phyloP scores from a whole-genome alignment of 2,888 invertebrate species.

The Archips xylosteana region DNA sequence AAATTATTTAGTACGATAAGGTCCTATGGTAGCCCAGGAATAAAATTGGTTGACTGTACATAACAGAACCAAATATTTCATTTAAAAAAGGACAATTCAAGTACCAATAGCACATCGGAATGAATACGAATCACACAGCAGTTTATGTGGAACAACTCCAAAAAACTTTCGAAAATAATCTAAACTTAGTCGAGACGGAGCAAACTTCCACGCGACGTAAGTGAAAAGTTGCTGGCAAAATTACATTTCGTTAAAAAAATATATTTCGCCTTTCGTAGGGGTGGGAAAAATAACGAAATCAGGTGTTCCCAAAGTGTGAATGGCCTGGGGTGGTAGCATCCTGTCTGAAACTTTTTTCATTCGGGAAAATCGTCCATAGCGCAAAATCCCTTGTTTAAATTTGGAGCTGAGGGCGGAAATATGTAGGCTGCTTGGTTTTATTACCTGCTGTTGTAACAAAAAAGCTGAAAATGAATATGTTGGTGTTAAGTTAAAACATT shows the following conservation, averaged over 20 bases:
- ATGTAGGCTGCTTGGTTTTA: not conserved
- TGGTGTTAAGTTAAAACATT: too few relatives aligned
- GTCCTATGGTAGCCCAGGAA: too few relatives aligned
- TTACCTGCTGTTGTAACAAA: not conserved
- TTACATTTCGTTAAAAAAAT: constrained; percentile 60
- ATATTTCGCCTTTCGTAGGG: constrained; percentile 57
- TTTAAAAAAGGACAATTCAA: too few relatives aligned
- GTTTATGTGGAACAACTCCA: constrained; percentile 72
- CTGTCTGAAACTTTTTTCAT: constrained; percentile 68
- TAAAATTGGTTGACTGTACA: too few relatives aligned
- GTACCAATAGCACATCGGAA: constrained; percentile 18
- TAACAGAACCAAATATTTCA: not conserved
- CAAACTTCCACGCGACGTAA: constrained; percentile 65
- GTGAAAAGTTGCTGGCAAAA: constrained; percentile 77
- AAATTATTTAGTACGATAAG: too few relatives aligned
- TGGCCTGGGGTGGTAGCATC: constrained; percentile 39
- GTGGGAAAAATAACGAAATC: constrained; percentile 75
- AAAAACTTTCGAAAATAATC: constrained; percentile 64
- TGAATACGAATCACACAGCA: constrained; percentile 49
- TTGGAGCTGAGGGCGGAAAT: constrained; percentile 42
- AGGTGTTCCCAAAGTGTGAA: constrained; percentile 52
- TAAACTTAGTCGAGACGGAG: constrained; percentile 55
- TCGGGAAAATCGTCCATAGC: constrained; percentile 57
- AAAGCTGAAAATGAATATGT: not conserved
- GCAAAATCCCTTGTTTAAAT: constrained; percentile 63